A percentile compares a stretch with the other conserved stretches of the same genome.
Evolutionary conservation across 2,797 vertebrate genomes (phyloP).

Genomic region (Aplochiton taeniatus): DNA sequence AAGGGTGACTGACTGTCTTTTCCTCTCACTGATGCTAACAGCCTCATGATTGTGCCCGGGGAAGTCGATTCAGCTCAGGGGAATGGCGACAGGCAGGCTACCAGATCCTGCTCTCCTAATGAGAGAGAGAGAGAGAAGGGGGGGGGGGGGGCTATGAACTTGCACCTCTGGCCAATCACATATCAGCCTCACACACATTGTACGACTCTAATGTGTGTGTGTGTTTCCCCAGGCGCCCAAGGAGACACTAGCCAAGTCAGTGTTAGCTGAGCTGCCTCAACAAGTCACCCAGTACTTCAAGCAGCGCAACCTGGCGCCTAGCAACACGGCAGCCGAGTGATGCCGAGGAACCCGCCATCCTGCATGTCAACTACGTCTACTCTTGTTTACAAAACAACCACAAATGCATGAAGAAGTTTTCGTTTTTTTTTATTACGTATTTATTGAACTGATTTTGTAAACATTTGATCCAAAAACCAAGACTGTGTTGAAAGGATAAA

Average conservation of each 20-base stretch:
- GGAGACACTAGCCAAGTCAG: constrained; percentile 96
- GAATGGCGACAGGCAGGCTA: too few species aligned
- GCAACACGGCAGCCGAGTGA: constrained; percentile 85
- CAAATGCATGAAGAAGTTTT: constrained; percentile 69
- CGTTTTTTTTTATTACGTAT: constrained; percentile 51
- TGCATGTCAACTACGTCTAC: constrained; percentile 79
- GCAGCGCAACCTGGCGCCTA: constrained; percentile 90
- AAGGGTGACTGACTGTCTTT: constrained; percentile 24
- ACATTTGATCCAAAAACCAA: constrained; percentile 43
- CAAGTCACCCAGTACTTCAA: constrained; percentile 99
- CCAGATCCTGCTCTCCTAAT: too few species aligned
- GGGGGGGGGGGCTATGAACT: too few species aligned
- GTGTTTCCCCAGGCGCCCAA: constrained; percentile 86
- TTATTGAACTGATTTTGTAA: constrained; percentile 58
- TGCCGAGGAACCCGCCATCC: constrained; percentile 45
- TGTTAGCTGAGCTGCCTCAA: constrained; percentile 95
- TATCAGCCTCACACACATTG: background rate
- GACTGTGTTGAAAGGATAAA: constrained; percentile 30
- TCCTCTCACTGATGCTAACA: background rate
- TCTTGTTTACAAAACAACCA: constrained; percentile 66
- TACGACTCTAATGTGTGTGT: too few species aligned
- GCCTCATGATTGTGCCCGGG: too few species aligned
- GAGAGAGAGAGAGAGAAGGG: too few species aligned
- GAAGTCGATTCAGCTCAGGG: too few species aligned
- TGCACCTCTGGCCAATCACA: too few species aligned